Conservation (phyloP, 2,888 invertebrate genomes). For the Escarpia spicata region DNA sequence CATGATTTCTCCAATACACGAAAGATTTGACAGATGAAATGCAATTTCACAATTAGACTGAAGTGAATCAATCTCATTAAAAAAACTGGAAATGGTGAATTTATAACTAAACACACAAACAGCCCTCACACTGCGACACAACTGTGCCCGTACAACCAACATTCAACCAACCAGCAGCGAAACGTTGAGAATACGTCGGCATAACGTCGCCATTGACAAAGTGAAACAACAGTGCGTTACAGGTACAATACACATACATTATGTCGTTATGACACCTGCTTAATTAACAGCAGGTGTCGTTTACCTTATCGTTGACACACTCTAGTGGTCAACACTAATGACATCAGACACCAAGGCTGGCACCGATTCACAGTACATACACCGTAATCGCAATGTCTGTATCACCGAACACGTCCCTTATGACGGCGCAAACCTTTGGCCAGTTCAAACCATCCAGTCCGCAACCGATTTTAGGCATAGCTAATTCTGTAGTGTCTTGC, state of each 20-base stretch:
- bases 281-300: not conserved
- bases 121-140: not conserved
- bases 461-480: slow-evolving; percentile 76
- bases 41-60: not conserved
- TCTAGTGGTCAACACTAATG: not conserved
- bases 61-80: not conserved
- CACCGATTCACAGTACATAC: slow-evolving; percentile 43
- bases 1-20: not conserved
- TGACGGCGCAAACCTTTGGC: slow-evolving; percentile 69
- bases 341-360: not conserved
- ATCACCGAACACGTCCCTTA: slow-evolving; percentile 69
- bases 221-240: not conserved
- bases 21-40: not conserved
- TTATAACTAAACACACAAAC: not conserved
- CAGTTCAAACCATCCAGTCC: slow-evolving; percentile 76
- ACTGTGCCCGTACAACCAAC: not conserved
- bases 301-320: not conserved
- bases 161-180: not conserved
- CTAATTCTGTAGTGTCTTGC: slow-evolving; percentile 69
- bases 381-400: slow-evolving; percentile 51
- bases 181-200: not conserved
- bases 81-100: not conserved
- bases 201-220: not conserved
- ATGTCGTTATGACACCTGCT: not conserved
- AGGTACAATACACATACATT: not conserved